Conservation (phyloP, 2,797 vertebrate genomes). For the Yasuhikotakia modesta region DNA sequence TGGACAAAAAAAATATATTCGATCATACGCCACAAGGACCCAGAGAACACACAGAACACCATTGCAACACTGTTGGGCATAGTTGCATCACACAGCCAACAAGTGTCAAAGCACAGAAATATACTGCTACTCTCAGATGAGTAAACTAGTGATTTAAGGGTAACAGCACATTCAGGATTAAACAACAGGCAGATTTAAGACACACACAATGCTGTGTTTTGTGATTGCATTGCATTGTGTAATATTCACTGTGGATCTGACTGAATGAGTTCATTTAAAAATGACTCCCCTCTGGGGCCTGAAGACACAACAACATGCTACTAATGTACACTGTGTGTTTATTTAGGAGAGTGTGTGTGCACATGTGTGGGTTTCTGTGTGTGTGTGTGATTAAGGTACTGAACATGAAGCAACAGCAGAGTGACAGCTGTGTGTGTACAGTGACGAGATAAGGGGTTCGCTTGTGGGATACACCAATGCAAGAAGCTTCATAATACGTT, state of each 20-base stretch:
- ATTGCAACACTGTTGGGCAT: conserved; percentile 41
- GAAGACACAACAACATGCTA: conserved; percentile 46
- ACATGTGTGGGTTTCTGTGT: neutral
- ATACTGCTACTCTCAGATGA: neutral
- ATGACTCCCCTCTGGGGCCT: conserved; percentile 32
- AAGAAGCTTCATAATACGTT: conserved; percentile 28
- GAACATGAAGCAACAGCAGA: conserved; percentile 48
- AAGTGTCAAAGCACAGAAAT: conserved; percentile 32
- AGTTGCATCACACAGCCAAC: conserved; percentile 49
- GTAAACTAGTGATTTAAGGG: neutral
- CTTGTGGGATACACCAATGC: conserved; percentile 27
- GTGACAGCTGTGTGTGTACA: conserved; percentile 39
- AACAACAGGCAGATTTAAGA: conserved; percentile 11
- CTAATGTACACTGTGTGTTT: conserved; percentile 18
- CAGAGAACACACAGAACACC: conserved; percentile 2
- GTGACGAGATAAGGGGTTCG: conserved; percentile 45
- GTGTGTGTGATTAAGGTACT: conserved; percentile 53
- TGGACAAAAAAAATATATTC: neutral
- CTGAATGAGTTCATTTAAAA: conserved; percentile 56
- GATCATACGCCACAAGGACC: neutral
- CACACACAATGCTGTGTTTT: conserved; percentile 11
- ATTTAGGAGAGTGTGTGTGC: neutral
- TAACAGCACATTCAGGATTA: neutral
- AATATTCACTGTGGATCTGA: conserved; percentile 34
- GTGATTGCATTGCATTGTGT: conserved; percentile 32